Base-by-base conservation (phyloP, 2,797 vertebrate genomes). In the Coregonus ussuriensis region DNA sequence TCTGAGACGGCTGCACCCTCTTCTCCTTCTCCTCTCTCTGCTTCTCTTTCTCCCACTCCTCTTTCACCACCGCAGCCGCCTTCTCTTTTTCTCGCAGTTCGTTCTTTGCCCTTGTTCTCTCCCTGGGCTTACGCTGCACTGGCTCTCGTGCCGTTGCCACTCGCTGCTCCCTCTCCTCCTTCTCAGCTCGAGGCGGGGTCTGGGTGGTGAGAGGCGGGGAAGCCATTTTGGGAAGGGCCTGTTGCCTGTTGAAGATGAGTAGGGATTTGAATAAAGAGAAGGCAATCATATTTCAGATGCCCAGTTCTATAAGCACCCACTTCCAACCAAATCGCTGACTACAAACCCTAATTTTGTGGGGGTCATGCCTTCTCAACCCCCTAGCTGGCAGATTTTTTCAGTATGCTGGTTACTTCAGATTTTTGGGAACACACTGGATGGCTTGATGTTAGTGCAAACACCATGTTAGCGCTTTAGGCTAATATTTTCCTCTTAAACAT, bases 161-260 rank as follows among this genome's bases (percentile, higher is more conserved):
- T 33, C 87, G 71, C 78, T 93, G 89, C 59, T 93, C 93, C 83
- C 91, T 92, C 76, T 47, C 41, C 9, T 13, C 41, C 9, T 47
- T 47, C 41, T 91, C 92, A 31, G 84, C 78, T 0, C 74, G 82
- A 47, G 81, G 63, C 6, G 78, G 71, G 41, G 84, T 82, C 89
- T 93, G 93, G 65, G 82, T 83, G n/a, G 90, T 89, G 9, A 94
- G 88, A 15, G 94, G 47, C n/a, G 71, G 93, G 0, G 92, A 91
- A 0, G 93, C 87, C 81, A 95, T 92, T 84, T 96, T 96, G 77
- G 95, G 89, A 54, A 96, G 94, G 69, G 94, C 94, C 13, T 96
- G 96, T 59, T 96, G 94, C 80, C 97, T 97, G 87, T 70, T 77
- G 53, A 62, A 53, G 31, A 80, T 21, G 15, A 41, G 35, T 69